phyloP scores from a whole-genome alignment of 2,113 vertebrate genomes.

The Bubo blakistoni region DNA sequence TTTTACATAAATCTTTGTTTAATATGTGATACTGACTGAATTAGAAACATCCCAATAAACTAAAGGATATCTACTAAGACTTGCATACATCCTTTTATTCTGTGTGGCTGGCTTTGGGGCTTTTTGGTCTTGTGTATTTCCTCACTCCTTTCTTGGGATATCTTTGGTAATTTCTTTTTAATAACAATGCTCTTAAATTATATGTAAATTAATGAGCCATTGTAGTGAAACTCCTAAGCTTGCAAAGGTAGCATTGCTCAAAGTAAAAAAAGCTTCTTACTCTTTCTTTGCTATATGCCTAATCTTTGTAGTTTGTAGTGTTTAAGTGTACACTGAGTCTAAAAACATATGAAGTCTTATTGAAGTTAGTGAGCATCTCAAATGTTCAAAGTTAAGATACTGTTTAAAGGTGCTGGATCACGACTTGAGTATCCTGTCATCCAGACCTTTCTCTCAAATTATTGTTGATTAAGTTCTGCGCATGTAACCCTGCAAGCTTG shows the following conservation, averaged over 20 bases:
- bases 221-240: background rate
- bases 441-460: background rate
- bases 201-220: background rate
- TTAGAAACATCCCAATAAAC: background rate
- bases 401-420: background rate
- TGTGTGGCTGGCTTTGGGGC: background rate
- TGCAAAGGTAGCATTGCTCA: background rate
- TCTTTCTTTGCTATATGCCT: background rate
- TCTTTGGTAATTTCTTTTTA: background rate
- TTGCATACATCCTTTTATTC: background rate
- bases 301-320: background rate
- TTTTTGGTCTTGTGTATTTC: background rate
- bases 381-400: background rate
- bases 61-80: background rate
- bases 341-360: background rate
- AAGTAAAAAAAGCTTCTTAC: background rate
- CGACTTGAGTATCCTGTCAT: background rate
- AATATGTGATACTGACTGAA: background rate
- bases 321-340: background rate
- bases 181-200: background rate
- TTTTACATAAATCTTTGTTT: background rate
- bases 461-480: background rate
- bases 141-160: background rate
- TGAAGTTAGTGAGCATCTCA: background rate
- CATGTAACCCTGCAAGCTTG: background rate